phyloP scores from a whole-genome alignment of 2,888 invertebrate genomes.

The Pycnomerus fuliginosus region DNA sequence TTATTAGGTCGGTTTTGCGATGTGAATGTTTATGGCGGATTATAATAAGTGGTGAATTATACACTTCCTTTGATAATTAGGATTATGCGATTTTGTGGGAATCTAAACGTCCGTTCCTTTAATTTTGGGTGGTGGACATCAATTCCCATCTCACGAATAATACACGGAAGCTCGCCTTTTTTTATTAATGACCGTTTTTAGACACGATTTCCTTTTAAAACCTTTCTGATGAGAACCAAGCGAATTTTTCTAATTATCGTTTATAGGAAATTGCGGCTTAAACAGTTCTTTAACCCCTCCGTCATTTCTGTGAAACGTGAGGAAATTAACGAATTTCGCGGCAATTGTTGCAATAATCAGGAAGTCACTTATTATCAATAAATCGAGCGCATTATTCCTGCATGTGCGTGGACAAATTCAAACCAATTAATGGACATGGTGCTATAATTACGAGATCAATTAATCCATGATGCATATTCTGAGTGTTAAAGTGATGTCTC shows the following conservation, averaged over 20 bases:
- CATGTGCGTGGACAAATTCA: constrained; percentile 12
- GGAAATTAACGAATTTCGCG: constrained; percentile 10
- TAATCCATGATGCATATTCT: constrained; percentile 24
- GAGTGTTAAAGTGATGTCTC: constrained; percentile 44
- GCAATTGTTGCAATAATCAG: constrained; percentile 21
- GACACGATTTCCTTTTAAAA: background rate
- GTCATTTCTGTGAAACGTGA: constrained; percentile 9
- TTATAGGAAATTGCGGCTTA: constrained; percentile 11
- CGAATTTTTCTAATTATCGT: background rate
- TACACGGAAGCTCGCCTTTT: constrained; percentile 2
- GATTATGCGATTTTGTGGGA: constrained; percentile 8
- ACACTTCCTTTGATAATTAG: constrained; percentile 18
- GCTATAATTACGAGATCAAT: constrained; percentile 23
- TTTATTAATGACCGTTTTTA: background rate
- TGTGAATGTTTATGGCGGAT: constrained; percentile 21
- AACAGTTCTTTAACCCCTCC: background rate
- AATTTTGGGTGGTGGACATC: constrained; percentile 8
- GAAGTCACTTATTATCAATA: constrained; percentile 47
- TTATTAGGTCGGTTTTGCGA: constrained; percentile 22
- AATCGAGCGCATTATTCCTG: too few species aligned
- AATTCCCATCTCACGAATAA: constrained; percentile 11
- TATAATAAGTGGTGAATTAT: constrained; percentile 23
- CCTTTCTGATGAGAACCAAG: constrained; percentile 2
- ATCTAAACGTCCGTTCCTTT: background rate
- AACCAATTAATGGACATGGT: constrained; percentile 12